Conservation (phyloP, 2,797 vertebrate genomes). For the Malacoctenus gilli region DNA sequence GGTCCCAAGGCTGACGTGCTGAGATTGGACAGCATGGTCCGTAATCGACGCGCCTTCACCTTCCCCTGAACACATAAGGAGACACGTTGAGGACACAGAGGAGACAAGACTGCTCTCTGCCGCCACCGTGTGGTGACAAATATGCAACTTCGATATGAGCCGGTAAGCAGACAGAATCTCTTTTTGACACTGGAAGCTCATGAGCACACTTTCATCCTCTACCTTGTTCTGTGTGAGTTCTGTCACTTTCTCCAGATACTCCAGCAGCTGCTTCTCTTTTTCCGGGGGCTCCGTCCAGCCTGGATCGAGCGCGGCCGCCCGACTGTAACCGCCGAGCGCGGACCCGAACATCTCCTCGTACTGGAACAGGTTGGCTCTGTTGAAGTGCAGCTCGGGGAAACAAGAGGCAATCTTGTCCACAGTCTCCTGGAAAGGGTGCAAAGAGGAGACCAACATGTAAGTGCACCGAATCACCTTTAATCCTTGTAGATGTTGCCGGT, state of each 20-base stretch:
- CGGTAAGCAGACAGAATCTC: too few relatives aligned
- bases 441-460: neutral
- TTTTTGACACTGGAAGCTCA: too few relatives aligned
- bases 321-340: conserved; percentile 86
- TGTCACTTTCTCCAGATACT: conserved; percentile 85
- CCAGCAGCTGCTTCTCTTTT: conserved; percentile 85
- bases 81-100: too few relatives aligned
- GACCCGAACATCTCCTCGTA: conserved; percentile 90
- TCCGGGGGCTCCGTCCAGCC: conserved; percentile 83
- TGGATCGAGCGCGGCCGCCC: conserved; percentile 85
- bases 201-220: too few relatives aligned
- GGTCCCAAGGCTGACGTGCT: conserved; percentile 83
- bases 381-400: conserved; percentile 91
- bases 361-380: conserved; percentile 87
- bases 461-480: neutral
- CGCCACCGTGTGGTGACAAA: conserved; percentile 63
- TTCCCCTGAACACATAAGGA: conserved; percentile 85
- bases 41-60: conserved; percentile 86
- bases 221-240: conserved; percentile 87
- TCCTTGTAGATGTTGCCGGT: too few relatives aligned
- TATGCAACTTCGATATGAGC: accelerated
- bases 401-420: conserved; percentile 85
- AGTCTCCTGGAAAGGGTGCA: conserved; percentile 78
- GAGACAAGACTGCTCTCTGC: conserved; percentile 18
- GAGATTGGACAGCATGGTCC: conserved; percentile 87